Percentiles rank a stretch among this genome's conserved stretches.
Conservation (phyloP, 2,797 vertebrate species). For the Coluber constrictor region DNA sequence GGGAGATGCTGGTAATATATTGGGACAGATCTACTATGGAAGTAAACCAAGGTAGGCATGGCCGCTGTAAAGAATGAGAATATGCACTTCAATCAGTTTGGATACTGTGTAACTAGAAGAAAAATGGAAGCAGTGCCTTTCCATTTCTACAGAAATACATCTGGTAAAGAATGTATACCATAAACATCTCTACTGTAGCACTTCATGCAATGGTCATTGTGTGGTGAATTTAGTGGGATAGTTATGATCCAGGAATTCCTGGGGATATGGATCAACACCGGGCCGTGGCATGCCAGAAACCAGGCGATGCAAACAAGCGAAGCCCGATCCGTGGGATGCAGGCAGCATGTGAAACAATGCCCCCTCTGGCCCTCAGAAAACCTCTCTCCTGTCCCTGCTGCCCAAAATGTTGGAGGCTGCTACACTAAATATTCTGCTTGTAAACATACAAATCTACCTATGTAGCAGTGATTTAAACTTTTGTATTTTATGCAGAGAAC, state of each 20-base stretch:
- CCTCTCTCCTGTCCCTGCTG: too few relatives aligned
- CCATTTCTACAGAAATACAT: not conserved
- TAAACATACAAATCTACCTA: not conserved
- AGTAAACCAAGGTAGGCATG: not conserved
- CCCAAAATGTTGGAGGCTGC: too few relatives aligned
- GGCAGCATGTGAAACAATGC: too few relatives aligned
- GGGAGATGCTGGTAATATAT: not conserved
- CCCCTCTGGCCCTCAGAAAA: too few relatives aligned
- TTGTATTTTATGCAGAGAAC: not conserved
- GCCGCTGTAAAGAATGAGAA: not conserved
- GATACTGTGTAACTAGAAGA: not conserved
- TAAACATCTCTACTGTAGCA: not conserved
- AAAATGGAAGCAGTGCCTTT: not conserved
- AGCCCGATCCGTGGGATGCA: too few relatives aligned
- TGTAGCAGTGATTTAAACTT: not conserved
- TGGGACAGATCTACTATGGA: not conserved
- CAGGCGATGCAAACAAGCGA: too few relatives aligned
- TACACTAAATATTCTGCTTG: not conserved
- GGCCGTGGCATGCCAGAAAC: too few relatives aligned
- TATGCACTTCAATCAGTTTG: not conserved
- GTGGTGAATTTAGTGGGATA: not conserved
- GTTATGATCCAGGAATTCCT: not conserved
- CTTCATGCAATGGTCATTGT: not conserved
- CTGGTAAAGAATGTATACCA: not conserved
- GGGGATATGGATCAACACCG: not conserved